Evolutionary conservation across 2,797 vertebrate species (phyloP).

Genomic region (Buceros bicornis): DNA sequence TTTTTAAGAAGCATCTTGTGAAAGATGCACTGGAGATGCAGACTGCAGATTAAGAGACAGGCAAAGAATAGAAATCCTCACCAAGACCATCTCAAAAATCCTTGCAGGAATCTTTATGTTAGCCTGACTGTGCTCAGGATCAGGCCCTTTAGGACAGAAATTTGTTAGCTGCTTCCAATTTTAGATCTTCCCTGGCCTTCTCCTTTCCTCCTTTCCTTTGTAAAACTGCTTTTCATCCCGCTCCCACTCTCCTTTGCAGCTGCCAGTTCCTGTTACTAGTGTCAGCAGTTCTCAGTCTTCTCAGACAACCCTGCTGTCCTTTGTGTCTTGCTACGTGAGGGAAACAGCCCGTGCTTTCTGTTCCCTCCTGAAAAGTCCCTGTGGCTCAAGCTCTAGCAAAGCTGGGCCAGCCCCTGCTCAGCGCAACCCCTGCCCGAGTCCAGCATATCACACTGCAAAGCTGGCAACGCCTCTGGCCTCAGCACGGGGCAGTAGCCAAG

Average conservation of each 20-base stretch:
- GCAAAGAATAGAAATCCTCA: background rate
- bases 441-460: background rate
- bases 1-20: background rate
- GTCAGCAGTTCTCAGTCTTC: slow-evolving; percentile 45
- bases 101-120: background rate
- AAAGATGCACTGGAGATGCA: background rate
- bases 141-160: background rate
- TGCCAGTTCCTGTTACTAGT: slow-evolving; percentile 39
- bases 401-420: background rate
- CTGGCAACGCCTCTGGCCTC: background rate
- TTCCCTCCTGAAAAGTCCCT: background rate
- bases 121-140: background rate
- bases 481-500: background rate
- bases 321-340: background rate
- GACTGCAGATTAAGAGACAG: background rate
- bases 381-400: background rate
- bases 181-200: slow-evolving; percentile 12
- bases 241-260: slow-evolving; percentile 31
- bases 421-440: background rate
- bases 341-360: background rate
- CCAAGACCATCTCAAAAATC: background rate
- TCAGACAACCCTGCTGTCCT: background rate
- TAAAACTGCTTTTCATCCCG: slow-evolving; percentile 28
- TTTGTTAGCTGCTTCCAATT: slow-evolving; percentile 16
- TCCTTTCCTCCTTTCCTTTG: background rate